phyloP scores from a whole-genome alignment of 2,888 invertebrate genomes.

The Thumatha senex region DNA sequence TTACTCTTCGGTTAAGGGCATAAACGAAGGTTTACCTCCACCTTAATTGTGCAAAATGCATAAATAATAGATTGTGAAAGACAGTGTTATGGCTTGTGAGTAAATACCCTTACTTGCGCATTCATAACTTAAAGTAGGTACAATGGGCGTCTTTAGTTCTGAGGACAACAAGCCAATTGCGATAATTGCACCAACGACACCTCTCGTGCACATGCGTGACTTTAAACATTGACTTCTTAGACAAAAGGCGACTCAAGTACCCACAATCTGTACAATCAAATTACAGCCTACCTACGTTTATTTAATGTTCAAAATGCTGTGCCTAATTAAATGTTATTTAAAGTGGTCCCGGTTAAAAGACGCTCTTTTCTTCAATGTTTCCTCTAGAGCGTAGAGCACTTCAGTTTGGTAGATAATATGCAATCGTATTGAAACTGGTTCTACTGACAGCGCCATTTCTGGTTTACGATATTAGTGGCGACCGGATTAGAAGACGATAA shows the following conservation, averaged over 20 bases:
- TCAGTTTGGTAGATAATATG: slow-evolving; percentile 62
- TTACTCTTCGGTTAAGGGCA: no score
- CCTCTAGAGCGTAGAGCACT: slow-evolving; percentile 63
- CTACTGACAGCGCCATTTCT: slow-evolving; percentile 74
- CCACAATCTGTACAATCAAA: slow-evolving; percentile 37
- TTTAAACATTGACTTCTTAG: slow-evolving; percentile 54
- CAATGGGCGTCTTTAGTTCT: slow-evolving; percentile 74
- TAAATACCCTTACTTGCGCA: no score
- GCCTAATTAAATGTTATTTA: slow-evolving; percentile 36
- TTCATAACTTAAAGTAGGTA: slow-evolving; percentile 46
- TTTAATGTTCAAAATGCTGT: slow-evolving; percentile 52
- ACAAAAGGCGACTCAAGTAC: slow-evolving; percentile 55
- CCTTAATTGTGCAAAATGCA: no score
- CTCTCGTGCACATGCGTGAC: slow-evolving; percentile 76
- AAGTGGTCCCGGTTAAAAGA: slow-evolving; percentile 48
- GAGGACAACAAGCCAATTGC: slow-evolving; percentile 80
- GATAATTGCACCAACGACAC: slow-evolving; percentile 80
- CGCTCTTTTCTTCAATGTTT: slow-evolving; percentile 57
- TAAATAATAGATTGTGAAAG: no score
- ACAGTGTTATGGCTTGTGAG: no score
- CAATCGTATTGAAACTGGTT: slow-evolving; percentile 73
- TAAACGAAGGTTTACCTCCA: no score
- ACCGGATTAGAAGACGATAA: slow-evolving; percentile 80
- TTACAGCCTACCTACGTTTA: slow-evolving; percentile 42
- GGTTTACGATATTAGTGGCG: slow-evolving; percentile 75